phyloP scores from a whole-genome alignment of 2,113 vertebrate genomes.

The Callorhinus ursinus region DNA sequence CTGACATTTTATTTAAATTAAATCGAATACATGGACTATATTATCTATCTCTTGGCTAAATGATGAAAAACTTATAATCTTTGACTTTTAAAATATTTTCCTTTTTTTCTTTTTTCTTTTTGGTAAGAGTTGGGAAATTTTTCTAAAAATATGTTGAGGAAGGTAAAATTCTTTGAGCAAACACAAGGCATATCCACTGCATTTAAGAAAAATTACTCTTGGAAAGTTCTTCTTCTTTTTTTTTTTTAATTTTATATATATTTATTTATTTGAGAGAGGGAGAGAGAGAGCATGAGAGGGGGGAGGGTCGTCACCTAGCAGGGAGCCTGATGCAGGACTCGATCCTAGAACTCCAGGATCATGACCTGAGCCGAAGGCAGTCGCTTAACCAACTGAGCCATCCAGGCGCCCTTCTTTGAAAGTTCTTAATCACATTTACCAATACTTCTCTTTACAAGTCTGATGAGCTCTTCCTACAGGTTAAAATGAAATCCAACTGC shows the following conservation, averaged over 20 bases:
- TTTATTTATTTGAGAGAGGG: too few species aligned
- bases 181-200: not conserved
- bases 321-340: too few species aligned
- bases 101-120: not conserved
- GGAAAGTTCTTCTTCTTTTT: not conserved
- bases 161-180: slow-evolving; percentile 32
- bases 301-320: too few species aligned
- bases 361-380: too few species aligned
- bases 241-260: too few species aligned
- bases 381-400: too few species aligned
- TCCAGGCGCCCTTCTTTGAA: not conserved
- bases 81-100: slow-evolving; percentile 51
- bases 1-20: slow-evolving; percentile 69
- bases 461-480: not conserved
- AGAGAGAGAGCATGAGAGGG: too few species aligned
- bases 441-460: not conserved
- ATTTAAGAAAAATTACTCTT: not conserved
- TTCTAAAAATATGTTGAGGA: not conserved
- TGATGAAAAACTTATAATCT: slow-evolving; percentile 4
- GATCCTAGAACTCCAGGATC: too few species aligned
- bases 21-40: slow-evolving; percentile 35
- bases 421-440: not conserved
- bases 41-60: slow-evolving; percentile 34
- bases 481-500: not conserved
- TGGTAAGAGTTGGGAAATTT: not conserved